Conservation (phyloP, 2,888 invertebrate species). For the Litoditis marina region DNA sequence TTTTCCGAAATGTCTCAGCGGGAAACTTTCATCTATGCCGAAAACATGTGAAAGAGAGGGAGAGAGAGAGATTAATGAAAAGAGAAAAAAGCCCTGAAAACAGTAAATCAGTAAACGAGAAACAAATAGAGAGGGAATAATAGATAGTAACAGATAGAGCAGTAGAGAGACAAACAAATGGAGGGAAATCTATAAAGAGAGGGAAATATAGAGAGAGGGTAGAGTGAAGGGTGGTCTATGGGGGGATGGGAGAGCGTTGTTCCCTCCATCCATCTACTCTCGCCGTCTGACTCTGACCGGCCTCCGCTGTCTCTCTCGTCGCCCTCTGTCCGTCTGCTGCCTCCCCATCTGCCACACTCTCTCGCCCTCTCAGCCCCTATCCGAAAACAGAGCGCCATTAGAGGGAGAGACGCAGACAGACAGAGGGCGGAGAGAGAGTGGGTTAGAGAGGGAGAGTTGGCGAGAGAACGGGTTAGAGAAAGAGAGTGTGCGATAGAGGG, state of each 20-base stretch:
- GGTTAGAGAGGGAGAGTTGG: too few relatives aligned
- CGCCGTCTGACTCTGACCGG: too few relatives aligned
- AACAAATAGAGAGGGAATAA: conserved; percentile 1
- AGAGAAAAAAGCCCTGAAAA: conserved; percentile 2
- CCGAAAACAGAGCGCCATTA: not conserved
- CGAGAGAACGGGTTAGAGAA: too few relatives aligned
- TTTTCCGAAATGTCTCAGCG: too few relatives aligned
- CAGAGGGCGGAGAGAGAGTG: not conserved
- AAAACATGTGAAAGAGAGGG: not conserved
- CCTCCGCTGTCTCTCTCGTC: not conserved
- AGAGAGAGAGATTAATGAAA: not conserved
- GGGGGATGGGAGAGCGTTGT: too few relatives aligned
- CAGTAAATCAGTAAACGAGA: not conserved
- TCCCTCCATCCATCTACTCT: too few relatives aligned
- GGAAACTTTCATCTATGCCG: too few relatives aligned
- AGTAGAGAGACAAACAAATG: not conserved
- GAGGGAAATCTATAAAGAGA: not conserved
- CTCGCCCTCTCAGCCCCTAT: too few relatives aligned
- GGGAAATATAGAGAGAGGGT: not conserved
- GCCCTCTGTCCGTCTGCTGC: not conserved
- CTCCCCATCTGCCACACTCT: not conserved
- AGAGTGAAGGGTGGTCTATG: too few relatives aligned
- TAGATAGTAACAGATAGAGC: not conserved
- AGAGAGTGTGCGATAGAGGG: too few relatives aligned
- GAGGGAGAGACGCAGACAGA: not conserved